These are phyloP conservation scores for Triplophysa bombifrons DNA, from an alignment of 2,797 vertebrate genomes.

Conservation along the genomic window DNA sequence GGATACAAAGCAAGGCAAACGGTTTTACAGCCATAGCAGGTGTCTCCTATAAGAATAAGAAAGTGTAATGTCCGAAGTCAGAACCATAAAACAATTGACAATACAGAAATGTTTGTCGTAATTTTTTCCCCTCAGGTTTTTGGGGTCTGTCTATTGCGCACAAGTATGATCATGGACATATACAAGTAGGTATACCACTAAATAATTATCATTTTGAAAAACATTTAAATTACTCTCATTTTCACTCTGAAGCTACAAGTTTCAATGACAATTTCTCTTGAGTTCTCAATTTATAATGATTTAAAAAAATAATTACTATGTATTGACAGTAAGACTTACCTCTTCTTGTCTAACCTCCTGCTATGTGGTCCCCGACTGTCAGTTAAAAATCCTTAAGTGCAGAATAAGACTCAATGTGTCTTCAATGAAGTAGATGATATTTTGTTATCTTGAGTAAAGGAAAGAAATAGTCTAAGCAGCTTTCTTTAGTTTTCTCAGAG, in stretches of 20 bases:
- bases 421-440: background rate
- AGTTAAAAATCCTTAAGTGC: slow-evolving; percentile 26
- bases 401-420: background rate
- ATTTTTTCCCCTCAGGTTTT: background rate
- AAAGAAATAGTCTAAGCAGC: slow-evolving; percentile 1
- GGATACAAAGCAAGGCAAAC: slow-evolving; percentile 63
- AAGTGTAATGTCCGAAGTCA: background rate
- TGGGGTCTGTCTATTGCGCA: background rate
- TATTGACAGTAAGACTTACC: background rate
- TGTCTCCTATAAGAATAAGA: background rate
- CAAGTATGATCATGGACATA: background rate
- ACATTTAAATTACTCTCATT: too few species aligned
- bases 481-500: slow-evolving; percentile 16
- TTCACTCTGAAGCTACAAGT: too few species aligned
- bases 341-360: background rate
- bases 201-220: background rate
- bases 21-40: slow-evolving; percentile 67
- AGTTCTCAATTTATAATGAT: background rate
- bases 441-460: background rate
- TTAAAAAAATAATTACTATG: background rate
- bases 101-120: background rate
- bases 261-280: too few species aligned
- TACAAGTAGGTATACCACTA: background rate
- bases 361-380: background rate
- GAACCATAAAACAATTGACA: background rate